Evolutionary conservation across 2,797 vertebrate genomes (phyloP), one percentile per base, ranked within the genome.

Genomic region (Anolis apletophallus): DNA sequence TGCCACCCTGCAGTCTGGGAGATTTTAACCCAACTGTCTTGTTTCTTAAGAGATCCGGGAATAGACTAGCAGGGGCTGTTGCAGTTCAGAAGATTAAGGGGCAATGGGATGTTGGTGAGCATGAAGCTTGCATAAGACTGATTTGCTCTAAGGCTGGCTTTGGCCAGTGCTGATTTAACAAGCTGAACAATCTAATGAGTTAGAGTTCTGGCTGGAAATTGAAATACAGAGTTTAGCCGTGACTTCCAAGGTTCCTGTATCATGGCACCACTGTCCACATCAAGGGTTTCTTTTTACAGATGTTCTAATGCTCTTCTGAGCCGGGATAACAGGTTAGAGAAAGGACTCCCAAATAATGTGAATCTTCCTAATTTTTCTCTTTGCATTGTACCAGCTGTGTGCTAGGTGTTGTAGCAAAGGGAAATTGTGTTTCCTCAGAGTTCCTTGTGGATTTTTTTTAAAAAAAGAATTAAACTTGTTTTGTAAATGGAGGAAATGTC

Each of bases 31-130:
- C 71, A 52, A n/a, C 77, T 67, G 0, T 50, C 73, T 36, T 50
- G 26, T 85, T 86, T 0, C 0, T 26, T 87, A 36, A 55, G 78
- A 52, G 46, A 55, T 79, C 80, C 71, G 54, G 50, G 89, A 92
- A 77, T 69, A 92, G 88, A 73, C 81, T 87, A 32, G 40, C 19
- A 74, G 57, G 76, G 84, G 75, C 50, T 83, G 88, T 84, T 76
- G 82, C 77, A 1, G 61, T 73, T 46, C 84, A 85, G 68, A 11
- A 87, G 87, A 92, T 88, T 89, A 91, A 92, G 88, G 72, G n/a
- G 84, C 74, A 46, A 19, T 59, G 87, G 87, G 68, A 8, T 74
- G 67, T 13, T 69, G n/a, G 50, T 16, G 34, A 61, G 46, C 36
- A 82, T 1, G 80, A 80, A 75, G 82, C 72, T 92, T 88, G 89